These are phyloP conservation scores for Nemopilema nomurai DNA, from an alignment of 30 jellyfish, hydroid and myxozoan species.

Conservation along the genomic window DNA sequence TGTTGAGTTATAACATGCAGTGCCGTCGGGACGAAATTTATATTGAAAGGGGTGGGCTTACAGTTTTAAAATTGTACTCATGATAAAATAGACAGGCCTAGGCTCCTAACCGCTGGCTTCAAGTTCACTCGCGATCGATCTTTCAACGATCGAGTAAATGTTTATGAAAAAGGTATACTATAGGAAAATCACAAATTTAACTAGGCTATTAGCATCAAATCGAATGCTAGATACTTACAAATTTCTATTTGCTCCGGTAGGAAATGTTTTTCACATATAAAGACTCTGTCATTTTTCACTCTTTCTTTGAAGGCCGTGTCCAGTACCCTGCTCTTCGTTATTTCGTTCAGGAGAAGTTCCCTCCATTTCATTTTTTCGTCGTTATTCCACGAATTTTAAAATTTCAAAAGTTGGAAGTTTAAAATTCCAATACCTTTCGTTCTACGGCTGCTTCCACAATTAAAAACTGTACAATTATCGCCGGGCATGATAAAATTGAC, in stretches of 20 bases:
- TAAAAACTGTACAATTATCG: conserved; percentile 52
- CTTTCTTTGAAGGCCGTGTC: conserved; percentile 33
- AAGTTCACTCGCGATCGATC: neutral
- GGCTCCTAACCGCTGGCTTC: neutral
- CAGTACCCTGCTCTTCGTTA: conserved; percentile 45
- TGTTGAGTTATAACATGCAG: too few relatives aligned
- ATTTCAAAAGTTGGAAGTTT: conserved; percentile 36
- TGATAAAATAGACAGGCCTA: neutral
- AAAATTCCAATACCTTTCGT: conserved; percentile 52
- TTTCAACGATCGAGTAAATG: neutral
- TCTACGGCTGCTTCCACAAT: conserved; percentile 49
- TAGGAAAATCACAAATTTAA: neutral
- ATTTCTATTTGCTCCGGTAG: conserved; percentile 26
- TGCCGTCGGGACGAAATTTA: neutral
- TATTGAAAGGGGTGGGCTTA: neutral
- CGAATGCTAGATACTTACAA: conserved; percentile 19
- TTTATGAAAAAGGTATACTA: neutral
- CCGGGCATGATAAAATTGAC: conserved; percentile 39
- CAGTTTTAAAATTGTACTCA: neutral
- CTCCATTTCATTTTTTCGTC: conserved; percentile 31
- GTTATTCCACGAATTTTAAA: conserved; percentile 28
- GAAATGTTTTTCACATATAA: conserved; percentile 29
- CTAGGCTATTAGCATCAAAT: conserved; percentile 4
- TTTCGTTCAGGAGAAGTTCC: conserved; percentile 32
- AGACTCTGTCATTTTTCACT: conserved; percentile 28